phyloP scores from a whole-genome alignment of 2,797 vertebrate species.

The Malacoraja senta region DNA sequence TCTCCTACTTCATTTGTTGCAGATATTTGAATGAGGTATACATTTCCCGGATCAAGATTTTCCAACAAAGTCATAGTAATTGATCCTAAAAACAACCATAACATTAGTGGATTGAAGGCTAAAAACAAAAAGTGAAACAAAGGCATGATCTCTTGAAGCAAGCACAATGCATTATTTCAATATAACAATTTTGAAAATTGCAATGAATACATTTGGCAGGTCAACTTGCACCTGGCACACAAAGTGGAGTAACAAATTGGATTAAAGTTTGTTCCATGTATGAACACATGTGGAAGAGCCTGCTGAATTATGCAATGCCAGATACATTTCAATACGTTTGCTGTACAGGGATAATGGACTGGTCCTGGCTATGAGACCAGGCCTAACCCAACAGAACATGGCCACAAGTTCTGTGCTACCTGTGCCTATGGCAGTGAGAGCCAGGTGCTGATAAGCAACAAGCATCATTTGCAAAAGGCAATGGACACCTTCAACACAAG shows the following conservation, averaged over 20 bases:
- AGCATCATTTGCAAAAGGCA: no score
- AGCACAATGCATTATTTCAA: not conserved
- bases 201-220: not conserved
- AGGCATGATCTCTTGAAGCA: not conserved
- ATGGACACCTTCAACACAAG: not conserved
- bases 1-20: constrained; percentile 89
- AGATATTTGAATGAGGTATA: constrained; percentile 88
- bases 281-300: not conserved
- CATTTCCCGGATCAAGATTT: constrained; percentile 76
- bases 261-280: not conserved
- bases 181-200: not conserved
- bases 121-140: not conserved
- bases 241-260: not conserved
- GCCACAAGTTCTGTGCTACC: not conserved
- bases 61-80: constrained; percentile 91
- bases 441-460: not conserved
- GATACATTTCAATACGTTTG: not conserved
- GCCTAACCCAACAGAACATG: no score
- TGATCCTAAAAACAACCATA: constrained; percentile 61
- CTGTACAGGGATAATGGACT: not conserved
- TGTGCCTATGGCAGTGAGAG: not conserved
- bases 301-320: not conserved
- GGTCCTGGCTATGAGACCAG: not conserved
- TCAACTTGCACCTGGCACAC: not conserved
- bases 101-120: constrained; percentile 16